Evolutionary conservation across 92 coral and sea anemone genomes (phyloP), one percentile per base, ranked within the genome.

Genomic region (Heteractis magnifica): DNA sequence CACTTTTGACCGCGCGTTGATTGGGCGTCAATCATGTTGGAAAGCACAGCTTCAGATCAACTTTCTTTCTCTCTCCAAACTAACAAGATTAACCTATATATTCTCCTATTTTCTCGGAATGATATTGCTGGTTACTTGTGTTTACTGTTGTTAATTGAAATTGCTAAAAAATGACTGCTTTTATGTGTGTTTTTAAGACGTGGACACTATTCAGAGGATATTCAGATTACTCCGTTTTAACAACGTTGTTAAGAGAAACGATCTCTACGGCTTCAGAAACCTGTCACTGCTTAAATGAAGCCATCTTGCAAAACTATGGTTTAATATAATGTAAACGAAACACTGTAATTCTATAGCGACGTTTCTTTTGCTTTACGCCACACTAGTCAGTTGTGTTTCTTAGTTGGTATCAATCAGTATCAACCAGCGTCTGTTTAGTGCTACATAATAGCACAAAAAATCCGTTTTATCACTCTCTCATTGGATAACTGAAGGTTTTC

Each of bases 1-100:
- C 79, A 76, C 12, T 55, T 76, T 76, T 76, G 79, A 76, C 79
- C 79, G 60, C 79, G 60, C 58, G 79, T 8, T 76, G 79, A 76
- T 50, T 52, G 48, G 44, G 48, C 79, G 79, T 51, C 79, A 76
- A 20, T 76, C 79, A 76, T 76, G 49, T 51, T 20, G 58, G 62
- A 52, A 19, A 76, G 56, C 14, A 76, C 62, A 76, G 79, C 52
- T 76, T 76, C 79, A 52, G 79, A 76, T 76, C 79, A 52, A 3
- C 48, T 76, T 76, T 76, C 79, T 76, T 12, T 51, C 44, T 49
- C 56, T 76, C 79, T 50, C 60, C 64, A 50, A 18, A 19, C 34
- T 49, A 51, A 20, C 59, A 23, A 52, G 79, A 50, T 50, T 50
- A 76, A 64, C 23, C 12, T 44, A 6, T 19, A 8, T 15, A 51